Evolutionary conservation across 2,113 vertebrate species (phyloP).

Genomic region (Hydrolagus affinis): DNA sequence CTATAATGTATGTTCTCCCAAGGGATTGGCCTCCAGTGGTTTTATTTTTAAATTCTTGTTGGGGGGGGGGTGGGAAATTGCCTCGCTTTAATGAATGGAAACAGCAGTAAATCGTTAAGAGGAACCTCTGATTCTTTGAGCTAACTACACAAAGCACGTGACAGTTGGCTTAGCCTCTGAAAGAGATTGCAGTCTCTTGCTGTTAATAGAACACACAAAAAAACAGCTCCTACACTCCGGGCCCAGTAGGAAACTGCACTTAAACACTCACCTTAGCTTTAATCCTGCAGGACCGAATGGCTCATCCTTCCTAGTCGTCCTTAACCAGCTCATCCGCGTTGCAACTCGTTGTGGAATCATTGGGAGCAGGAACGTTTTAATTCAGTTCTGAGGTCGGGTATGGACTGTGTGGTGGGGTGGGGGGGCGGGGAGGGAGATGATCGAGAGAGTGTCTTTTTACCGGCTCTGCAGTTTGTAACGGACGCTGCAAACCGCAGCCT

Average conservation of each 20-base stretch:
- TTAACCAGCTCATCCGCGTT: neutral
- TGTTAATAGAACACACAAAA: neutral
- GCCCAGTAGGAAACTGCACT: slow-evolving; percentile 9
- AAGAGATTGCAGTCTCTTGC: neutral
- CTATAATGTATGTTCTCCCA: neutral
- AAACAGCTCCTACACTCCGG: slow-evolving; percentile 18
- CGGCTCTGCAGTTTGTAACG: neutral
- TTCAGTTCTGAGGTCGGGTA: neutral
- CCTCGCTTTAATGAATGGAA: neutral
- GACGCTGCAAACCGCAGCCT: neutral
- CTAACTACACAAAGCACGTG: neutral
- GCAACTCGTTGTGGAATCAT: neutral
- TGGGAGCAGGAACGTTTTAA: neutral
- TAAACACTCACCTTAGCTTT: slow-evolving; percentile 16
- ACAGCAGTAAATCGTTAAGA: neutral
- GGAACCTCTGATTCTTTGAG: neutral
- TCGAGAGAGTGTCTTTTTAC: neutral
- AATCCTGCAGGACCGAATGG: slow-evolving; percentile 11
- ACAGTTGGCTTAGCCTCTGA: neutral
- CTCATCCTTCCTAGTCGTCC: neutral
- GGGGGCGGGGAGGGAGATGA: too few species aligned
- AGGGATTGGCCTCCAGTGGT: neutral
- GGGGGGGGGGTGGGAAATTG: neutral
- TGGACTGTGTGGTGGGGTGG: too few species aligned
- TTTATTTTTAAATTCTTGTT: neutral